Evolutionary conservation across 2,888 invertebrate genomes (phyloP).

Genomic region (Syrphus vitripennis): DNA sequence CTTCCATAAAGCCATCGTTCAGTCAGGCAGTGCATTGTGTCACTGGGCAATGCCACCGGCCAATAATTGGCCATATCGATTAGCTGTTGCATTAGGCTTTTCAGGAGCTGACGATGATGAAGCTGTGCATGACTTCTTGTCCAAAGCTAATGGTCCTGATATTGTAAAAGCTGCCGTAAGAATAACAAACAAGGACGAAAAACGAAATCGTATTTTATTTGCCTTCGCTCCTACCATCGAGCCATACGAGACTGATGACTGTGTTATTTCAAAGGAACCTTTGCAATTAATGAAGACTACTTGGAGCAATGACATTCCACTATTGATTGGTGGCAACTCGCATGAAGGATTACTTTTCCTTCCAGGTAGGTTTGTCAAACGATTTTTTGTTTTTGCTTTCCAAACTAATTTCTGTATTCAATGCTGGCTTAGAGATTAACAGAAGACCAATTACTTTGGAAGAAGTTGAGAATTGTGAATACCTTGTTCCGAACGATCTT

Average conservation of each 20-base stretch:
- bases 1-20: slow-evolving; percentile 78
- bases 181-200: slow-evolving; percentile 64
- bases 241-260: slow-evolving; percentile 75
- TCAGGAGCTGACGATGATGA: slow-evolving; percentile 70
- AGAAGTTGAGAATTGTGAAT: slow-evolving; percentile 69
- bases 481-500: slow-evolving; percentile 76
- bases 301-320: slow-evolving; percentile 79
- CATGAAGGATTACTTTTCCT: slow-evolving; percentile 76
- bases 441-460: slow-evolving; percentile 76
- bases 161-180: slow-evolving; percentile 67
- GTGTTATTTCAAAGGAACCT: slow-evolving; percentile 76
- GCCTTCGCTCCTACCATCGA: slow-evolving; percentile 79
- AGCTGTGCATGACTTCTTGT: slow-evolving; percentile 72
- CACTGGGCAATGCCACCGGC: slow-evolving; percentile 75
- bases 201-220: slow-evolving; percentile 72
- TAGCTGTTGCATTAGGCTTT: slow-evolving; percentile 76
- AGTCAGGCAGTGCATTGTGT: slow-evolving; percentile 77
- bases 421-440: slow-evolving; percentile 74
- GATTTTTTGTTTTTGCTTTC: neutral
- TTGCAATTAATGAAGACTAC: slow-evolving; percentile 73
- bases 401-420: neutral
- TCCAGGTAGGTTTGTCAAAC: slow-evolving; percentile 36
- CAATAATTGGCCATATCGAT: slow-evolving; percentile 73
- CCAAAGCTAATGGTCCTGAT: slow-evolving; percentile 69
- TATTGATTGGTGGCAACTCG: slow-evolving; percentile 79